These are phyloP conservation scores for Holacanthus passer DNA, from an alignment of 2,113 vertebrate genomes.

Conservation along the genomic window DNA sequence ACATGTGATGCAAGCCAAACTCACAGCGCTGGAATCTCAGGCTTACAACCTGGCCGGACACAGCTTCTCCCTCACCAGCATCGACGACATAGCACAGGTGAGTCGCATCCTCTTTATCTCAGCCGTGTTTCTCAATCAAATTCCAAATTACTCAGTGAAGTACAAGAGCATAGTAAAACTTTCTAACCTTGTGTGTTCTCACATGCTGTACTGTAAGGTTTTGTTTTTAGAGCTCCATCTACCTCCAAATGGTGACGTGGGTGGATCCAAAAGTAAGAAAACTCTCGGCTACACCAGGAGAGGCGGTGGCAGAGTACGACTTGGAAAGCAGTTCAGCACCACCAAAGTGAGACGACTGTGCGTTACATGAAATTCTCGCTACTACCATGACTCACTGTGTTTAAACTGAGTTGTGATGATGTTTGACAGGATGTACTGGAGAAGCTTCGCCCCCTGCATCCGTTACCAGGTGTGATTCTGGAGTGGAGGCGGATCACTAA, in stretches of 20 bases:
- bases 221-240: constrained; percentile 95
- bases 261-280: constrained; percentile 88
- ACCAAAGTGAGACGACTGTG: constrained; percentile 88
- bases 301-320: constrained; percentile 74
- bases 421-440: constrained; percentile 91
- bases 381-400: not conserved
- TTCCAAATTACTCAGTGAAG: not conserved
- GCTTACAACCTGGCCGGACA: constrained; percentile 92
- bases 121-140: not conserved
- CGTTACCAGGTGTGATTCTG: constrained; percentile 92
- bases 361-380: not conserved
- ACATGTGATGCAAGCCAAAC: constrained; percentile 94
- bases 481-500: constrained; percentile 98
- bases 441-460: constrained; percentile 92
- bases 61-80: constrained; percentile 94
- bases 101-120: not conserved
- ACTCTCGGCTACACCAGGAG: constrained; percentile 93
- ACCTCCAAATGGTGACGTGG: constrained; percentile 90
- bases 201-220: constrained; percentile 81
- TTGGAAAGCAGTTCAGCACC: constrained; percentile 93
- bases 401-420: constrained; percentile 31
- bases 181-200: too few relatives aligned
- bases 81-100: constrained; percentile 95
- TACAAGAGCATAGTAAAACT: not conserved
- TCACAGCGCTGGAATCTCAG: constrained; percentile 88